Evolutionary conservation across 2,797 vertebrate species (phyloP).

Genomic region (Dicrostonyx torquatus): DNA sequence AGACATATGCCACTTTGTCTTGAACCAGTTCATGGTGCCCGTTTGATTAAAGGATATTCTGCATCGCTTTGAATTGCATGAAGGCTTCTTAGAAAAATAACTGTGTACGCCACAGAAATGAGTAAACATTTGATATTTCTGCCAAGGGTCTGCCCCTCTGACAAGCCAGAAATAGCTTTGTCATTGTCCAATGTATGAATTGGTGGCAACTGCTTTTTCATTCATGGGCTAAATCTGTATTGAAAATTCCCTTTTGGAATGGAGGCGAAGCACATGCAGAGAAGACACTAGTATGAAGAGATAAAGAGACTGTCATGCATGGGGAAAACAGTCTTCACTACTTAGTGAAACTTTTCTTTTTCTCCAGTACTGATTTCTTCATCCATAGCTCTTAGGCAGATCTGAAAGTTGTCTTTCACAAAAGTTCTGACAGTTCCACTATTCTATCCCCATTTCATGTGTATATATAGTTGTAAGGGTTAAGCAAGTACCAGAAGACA

Average conservation of each 20-base stretch:
- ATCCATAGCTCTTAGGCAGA: background rate
- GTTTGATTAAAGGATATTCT: background rate
- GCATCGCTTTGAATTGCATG: background rate
- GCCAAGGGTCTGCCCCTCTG: background rate
- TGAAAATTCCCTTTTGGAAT: background rate
- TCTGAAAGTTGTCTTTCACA: background rate
- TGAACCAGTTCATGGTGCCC: background rate
- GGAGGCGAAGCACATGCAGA: background rate
- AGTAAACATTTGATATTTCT: background rate
- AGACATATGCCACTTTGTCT: background rate
- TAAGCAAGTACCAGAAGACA: background rate
- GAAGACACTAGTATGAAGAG: background rate
- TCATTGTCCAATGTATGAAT: background rate
- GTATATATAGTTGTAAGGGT: background rate
- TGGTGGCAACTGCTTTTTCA: background rate
- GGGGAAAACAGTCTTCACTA: background rate
- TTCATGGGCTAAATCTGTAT: background rate
- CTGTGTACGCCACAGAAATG: background rate
- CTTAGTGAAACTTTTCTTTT: background rate
- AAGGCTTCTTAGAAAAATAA: background rate
- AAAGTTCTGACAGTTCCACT: background rate
- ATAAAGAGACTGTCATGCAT: background rate
- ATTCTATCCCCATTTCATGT: background rate
- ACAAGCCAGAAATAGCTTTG: background rate
- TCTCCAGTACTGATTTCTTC: background rate